These are phyloP conservation scores for Diarsia mendica DNA, from an alignment of 2,888 invertebrate species.

Conservation along the genomic window DNA sequence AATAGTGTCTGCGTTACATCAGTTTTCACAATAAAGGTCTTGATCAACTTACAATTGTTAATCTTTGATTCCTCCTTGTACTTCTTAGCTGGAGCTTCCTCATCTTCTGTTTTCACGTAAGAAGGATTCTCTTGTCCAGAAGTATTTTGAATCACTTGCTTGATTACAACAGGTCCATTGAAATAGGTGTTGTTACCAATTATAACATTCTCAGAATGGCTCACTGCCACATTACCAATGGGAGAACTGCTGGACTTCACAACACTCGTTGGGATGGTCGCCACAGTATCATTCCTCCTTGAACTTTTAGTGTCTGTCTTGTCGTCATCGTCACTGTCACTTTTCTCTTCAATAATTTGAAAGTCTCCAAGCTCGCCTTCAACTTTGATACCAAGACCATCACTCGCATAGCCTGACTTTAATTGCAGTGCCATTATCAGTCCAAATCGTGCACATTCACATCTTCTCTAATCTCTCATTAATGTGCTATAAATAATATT, in stretches of 20 bases:
- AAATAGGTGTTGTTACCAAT: constrained; percentile 94
- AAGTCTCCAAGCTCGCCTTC: constrained; percentile 81
- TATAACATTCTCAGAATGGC: constrained; percentile 93
- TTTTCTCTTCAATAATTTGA: constrained; percentile 78
- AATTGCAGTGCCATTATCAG: constrained; percentile 74
- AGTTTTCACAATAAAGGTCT: neutral
- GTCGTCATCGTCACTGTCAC: constrained; percentile 75
- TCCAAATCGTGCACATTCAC: constrained; percentile 36
- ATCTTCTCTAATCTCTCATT: constrained; percentile 27
- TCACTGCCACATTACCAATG: constrained; percentile 91
- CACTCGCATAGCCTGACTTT: constrained; percentile 61
- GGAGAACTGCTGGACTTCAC: constrained; percentile 71
- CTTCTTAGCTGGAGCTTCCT: constrained; percentile 56
- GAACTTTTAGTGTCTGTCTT: constrained; percentile 59
- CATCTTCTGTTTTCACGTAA: constrained; percentile 77
- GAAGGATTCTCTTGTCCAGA: constrained; percentile 80
- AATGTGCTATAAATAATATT: neutral
- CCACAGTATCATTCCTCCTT: constrained; percentile 65
- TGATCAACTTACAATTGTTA: constrained; percentile 59
- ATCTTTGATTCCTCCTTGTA: constrained; percentile 43
- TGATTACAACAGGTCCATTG: constrained; percentile 94
- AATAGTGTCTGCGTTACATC: neutral
- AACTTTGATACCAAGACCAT: constrained; percentile 75
- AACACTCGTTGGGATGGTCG: constrained; percentile 72
- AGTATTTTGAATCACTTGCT: constrained; percentile 91